These are phyloP conservation scores for Lepidostoma basale DNA, from an alignment of 1,140 invertebrate species.

Conservation along the genomic window DNA sequence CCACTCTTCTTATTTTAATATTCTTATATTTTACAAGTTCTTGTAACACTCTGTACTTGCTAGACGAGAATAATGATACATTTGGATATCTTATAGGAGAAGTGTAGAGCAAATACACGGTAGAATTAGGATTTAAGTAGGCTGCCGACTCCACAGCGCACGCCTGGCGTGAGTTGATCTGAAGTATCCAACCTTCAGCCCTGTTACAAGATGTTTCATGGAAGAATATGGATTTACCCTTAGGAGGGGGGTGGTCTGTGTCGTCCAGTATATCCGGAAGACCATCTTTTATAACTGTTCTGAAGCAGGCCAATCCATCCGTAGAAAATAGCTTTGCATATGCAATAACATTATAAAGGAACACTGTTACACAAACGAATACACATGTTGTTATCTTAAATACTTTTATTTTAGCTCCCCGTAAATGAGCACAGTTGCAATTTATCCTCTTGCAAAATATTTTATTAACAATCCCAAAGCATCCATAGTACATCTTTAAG, in stretches of 20 bases:
- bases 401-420: background rate
- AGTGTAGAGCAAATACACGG: constrained; percentile 60
- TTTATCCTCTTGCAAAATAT: background rate
- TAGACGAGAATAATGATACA: constrained; percentile 6
- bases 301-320: constrained; percentile 36
- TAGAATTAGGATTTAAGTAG: constrained; percentile 58
- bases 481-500: too few species aligned
- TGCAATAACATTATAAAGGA: constrained; percentile 4
- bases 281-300: constrained; percentile 22
- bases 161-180: constrained; percentile 59
- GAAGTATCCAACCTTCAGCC: background rate
- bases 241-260: constrained; percentile 24
- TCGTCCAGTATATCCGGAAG: constrained; percentile 40
- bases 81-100: constrained; percentile 48
- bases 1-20: constrained; percentile 50
- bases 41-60: constrained; percentile 43
- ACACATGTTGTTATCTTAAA: constrained; percentile 1
- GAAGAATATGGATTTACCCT: constrained; percentile 61
- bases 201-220: constrained; percentile 62
- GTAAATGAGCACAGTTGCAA: background rate
- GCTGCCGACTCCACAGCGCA: constrained; percentile 69
- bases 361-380: background rate
- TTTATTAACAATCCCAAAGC: background rate
- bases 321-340: background rate
- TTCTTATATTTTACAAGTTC: constrained; percentile 56